These are phyloP conservation scores for Brachypteracias leptosomus DNA, from an alignment of 2,113 vertebrate species.

Conservation along the genomic window DNA sequence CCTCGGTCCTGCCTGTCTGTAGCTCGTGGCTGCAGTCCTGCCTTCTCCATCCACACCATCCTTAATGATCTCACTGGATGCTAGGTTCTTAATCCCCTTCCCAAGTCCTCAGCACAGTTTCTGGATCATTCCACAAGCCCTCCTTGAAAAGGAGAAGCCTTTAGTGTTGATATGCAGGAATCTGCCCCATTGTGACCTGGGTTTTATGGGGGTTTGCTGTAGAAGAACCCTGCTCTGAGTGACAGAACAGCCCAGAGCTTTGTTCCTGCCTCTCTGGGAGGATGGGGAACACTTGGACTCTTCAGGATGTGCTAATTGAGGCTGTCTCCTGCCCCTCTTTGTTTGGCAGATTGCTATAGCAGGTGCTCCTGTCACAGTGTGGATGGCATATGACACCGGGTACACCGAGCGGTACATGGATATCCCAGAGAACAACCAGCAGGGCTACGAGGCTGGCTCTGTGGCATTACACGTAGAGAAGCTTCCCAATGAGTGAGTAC, in stretches of 20 bases:
- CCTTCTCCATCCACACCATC: background rate
- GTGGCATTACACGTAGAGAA: constrained; percentile 96
- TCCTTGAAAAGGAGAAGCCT: background rate
- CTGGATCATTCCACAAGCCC: background rate
- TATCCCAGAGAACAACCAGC: constrained; percentile 93
- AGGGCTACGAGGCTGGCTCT: constrained; percentile 94
- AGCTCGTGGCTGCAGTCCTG: background rate
- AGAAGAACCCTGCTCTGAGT: background rate
- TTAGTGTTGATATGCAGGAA: background rate
- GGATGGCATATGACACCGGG: constrained; percentile 98
- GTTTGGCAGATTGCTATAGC: constrained; percentile 89
- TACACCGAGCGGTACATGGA: constrained; percentile 98
- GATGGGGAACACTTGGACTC: background rate
- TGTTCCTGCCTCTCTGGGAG: background rate
- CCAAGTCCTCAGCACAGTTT: background rate
- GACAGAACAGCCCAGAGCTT: background rate
- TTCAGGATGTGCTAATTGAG: background rate
- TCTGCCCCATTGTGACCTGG: background rate
- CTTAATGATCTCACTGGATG: no score
- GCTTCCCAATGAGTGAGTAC: constrained; percentile 93
- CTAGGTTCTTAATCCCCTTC: background rate
- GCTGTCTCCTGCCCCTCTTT: constrained; percentile 9
- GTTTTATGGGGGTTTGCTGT: background rate
- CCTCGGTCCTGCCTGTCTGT: background rate
- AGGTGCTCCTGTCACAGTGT: constrained; percentile 93